phyloP scores from a whole-genome alignment of 2,113 vertebrate genomes.

The Opisthocomus hoazin region DNA sequence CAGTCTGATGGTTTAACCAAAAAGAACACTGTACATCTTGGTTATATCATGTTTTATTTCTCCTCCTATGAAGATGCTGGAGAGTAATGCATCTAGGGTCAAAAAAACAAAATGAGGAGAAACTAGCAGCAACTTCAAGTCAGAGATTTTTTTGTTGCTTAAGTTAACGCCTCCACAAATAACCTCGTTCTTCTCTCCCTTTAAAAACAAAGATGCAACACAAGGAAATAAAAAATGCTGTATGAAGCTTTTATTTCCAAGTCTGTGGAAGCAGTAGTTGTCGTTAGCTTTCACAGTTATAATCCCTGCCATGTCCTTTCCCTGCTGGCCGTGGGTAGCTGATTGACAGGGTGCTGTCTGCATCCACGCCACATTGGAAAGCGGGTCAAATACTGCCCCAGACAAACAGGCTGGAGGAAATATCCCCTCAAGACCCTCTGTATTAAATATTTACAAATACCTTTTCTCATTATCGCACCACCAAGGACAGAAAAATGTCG shows the following conservation, averaged over 20 bases:
- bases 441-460: neutral
- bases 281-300: neutral
- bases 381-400: neutral
- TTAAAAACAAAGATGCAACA: slow-evolving; percentile 13
- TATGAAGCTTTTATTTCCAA: slow-evolving; percentile 10
- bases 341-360: neutral
- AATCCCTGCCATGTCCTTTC: neutral
- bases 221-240: slow-evolving; percentile 13
- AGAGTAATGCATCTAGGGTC: neutral
- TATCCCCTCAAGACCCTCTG: neutral
- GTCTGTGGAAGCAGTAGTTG: neutral
- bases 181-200: neutral
- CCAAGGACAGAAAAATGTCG: neutral
- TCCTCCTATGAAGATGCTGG: slow-evolving; percentile 11
- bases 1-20: slow-evolving; percentile 23
- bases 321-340: neutral
- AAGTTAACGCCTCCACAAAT: slow-evolving; percentile 8
- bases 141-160: neutral
- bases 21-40: slow-evolving; percentile 50
- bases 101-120: neutral
- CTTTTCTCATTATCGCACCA: neutral
- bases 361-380: neutral
- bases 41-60: slow-evolving; percentile 57
- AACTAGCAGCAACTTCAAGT: neutral
- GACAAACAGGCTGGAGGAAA: neutral